A percentile compares a stretch with the other conserved stretches of the same genome.
These are phyloP conservation scores for Scytalopus superciliaris DNA, from an alignment of 2,113 vertebrate species.

Conservation along the genomic window DNA sequence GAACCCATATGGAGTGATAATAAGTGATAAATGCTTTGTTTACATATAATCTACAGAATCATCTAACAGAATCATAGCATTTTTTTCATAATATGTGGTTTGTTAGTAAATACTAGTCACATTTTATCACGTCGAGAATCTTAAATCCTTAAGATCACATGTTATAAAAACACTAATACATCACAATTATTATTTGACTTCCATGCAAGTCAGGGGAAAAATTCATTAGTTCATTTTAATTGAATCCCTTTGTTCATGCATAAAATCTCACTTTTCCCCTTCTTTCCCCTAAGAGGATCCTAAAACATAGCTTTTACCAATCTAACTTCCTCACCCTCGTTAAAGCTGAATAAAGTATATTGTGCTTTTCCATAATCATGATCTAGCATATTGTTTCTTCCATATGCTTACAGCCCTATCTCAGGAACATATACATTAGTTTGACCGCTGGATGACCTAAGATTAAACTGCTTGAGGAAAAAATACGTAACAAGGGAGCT, in stretches of 20 bases:
- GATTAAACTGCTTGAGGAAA: background rate
- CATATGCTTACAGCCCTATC: background rate
- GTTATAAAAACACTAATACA: background rate
- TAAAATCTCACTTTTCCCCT: background rate
- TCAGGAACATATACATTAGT: background rate
- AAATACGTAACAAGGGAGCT: background rate
- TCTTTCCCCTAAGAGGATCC: background rate
- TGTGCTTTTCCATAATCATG: constrained; percentile 5
- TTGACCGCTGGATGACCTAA: constrained; percentile 16
- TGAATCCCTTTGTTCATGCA: background rate
- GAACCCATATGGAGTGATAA: background rate
- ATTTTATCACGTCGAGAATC: background rate
- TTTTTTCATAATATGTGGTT: background rate
- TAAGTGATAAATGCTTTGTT: background rate
- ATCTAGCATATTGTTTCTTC: background rate
- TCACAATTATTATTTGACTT: background rate
- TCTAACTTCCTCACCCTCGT: background rate
- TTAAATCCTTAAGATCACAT: background rate
- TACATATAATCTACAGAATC: background rate
- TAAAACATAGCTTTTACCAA: background rate
- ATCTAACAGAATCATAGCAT: background rate
- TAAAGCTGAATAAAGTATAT: background rate
- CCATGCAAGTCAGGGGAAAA: background rate
- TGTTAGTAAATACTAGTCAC: background rate
- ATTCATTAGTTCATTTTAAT: background rate